These are phyloP conservation scores for Valencia hispanica DNA, from an alignment of 2,797 vertebrate species.

Conservation along the genomic window DNA sequence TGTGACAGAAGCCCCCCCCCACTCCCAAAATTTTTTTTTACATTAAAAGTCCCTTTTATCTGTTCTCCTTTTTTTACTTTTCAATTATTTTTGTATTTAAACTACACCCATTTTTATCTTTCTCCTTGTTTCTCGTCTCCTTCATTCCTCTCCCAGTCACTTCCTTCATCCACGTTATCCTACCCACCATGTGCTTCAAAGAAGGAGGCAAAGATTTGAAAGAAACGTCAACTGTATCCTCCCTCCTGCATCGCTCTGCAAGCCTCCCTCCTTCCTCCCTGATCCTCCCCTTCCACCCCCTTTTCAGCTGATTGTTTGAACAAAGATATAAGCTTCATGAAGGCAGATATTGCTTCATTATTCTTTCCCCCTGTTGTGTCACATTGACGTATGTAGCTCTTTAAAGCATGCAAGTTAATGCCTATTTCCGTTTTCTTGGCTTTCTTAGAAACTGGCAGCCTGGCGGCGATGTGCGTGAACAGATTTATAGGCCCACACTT, in stretches of 20 bases:
- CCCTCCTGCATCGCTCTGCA: conserved; percentile 53
- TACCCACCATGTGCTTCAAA: conserved; percentile 34
- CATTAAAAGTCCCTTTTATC: background rate
- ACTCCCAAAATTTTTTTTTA: background rate
- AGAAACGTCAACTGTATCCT: conserved; percentile 54
- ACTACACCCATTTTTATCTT: background rate
- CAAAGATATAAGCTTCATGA: conserved; percentile 57
- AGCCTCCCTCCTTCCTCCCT: conserved; percentile 28
- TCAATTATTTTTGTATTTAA: background rate
- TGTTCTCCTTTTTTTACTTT: conserved; percentile 3
- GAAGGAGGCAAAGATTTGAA: conserved; percentile 33
- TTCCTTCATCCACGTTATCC: conserved; percentile 16
- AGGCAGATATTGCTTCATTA: conserved; percentile 35
- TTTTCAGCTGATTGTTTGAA: conserved; percentile 61
- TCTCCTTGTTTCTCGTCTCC: conserved; percentile 1
- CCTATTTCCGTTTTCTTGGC: conserved; percentile 38
- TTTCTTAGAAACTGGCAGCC: conserved; percentile 19
- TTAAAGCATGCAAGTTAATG: conserved; percentile 38
- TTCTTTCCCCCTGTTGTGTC: conserved; percentile 22
- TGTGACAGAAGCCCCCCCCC: conserved; percentile 6
- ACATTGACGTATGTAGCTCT: conserved; percentile 48
- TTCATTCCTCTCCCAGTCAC: conserved; percentile 17
- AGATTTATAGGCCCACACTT: conserved; percentile 45
- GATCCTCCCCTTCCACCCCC: conserved; percentile 38
- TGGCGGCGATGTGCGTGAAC: conserved; percentile 28